A percentile compares a stretch with the other conserved stretches of the same genome.
Evolutionary conservation across 2,797 vertebrate species (phyloP).

Genomic region (Neomorphus geoffroyi): DNA sequence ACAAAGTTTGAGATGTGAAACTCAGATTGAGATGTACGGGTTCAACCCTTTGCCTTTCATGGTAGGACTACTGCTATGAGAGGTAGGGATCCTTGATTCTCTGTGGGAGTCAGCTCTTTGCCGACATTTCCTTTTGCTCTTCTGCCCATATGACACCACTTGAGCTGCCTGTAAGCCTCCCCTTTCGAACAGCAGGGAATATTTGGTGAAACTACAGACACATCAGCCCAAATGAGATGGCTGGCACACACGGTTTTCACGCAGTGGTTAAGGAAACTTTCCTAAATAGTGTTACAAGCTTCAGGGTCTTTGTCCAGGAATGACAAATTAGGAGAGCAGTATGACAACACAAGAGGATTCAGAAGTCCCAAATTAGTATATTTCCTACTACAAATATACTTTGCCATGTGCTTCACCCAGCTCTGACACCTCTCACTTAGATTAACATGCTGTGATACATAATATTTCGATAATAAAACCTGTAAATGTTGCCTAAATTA

Average conservation of each 20-base stretch:
- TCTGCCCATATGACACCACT: not conserved
- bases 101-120: not conserved
- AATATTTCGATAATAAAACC: not conserved
- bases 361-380: not conserved
- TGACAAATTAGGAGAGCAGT: not conserved
- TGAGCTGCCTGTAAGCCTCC: not conserved
- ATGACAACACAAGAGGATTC: not conserved
- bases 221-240: not conserved
- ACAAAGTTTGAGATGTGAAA: not conserved
- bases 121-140: not conserved
- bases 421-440: not conserved
- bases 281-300: not conserved
- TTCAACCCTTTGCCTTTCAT: not conserved
- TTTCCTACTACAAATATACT: not conserved
- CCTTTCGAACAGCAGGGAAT: not conserved
- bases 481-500: not conserved
- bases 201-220: not conserved
- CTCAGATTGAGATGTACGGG: not conserved
- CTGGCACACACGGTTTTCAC: not conserved
- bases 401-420: not conserved
- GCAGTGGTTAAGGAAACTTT: not conserved
- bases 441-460: accelerated
- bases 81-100: not conserved
- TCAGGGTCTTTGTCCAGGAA: not conserved
- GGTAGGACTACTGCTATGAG: not conserved